A percentile compares a stretch with the other conserved stretches of the same genome.
These are phyloP conservation scores for Lycocorax pyrrhopterus DNA, from an alignment of 2,113 vertebrate genomes.

Conservation along the genomic window DNA sequence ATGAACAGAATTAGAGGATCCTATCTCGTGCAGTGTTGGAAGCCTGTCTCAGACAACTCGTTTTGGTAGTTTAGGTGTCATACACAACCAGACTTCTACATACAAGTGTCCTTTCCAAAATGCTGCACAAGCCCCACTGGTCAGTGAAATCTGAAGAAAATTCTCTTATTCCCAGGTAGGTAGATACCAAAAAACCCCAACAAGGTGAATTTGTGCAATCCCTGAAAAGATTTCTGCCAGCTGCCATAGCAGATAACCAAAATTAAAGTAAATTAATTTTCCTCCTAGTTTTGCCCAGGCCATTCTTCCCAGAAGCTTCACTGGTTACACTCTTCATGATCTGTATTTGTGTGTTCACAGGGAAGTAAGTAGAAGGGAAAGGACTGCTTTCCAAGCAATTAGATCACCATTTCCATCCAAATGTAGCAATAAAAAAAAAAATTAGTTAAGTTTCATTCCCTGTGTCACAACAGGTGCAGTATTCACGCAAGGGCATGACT, in stretches of 20 bases:
- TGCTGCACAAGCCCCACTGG: rapidly evolving
- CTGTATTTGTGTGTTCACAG: neutral
- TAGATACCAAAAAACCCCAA: no score
- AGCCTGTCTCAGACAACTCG: neutral
- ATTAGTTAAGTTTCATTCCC: neutral
- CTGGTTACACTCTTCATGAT: neutral
- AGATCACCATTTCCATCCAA: neutral
- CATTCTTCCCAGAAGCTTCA: neutral
- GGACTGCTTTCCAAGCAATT: neutral
- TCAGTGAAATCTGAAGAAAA: neutral
- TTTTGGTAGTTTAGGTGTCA: neutral
- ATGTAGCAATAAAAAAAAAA: neutral
- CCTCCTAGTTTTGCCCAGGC: neutral
- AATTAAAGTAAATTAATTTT: neutral
- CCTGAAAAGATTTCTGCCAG: neutral
- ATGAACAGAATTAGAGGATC: neutral
- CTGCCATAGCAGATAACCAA: neutral
- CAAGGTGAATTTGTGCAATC: neutral
- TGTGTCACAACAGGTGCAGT: neutral
- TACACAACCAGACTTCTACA: neutral
- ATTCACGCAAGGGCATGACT: no score
- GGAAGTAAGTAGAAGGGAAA: neutral
- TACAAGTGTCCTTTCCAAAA: neutral
- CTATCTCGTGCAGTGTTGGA: rapidly evolving
- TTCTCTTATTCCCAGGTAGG: neutral